phyloP scores from a whole-genome alignment of 1,140 invertebrate genomes.

The Heliconius nattereri region DNA sequence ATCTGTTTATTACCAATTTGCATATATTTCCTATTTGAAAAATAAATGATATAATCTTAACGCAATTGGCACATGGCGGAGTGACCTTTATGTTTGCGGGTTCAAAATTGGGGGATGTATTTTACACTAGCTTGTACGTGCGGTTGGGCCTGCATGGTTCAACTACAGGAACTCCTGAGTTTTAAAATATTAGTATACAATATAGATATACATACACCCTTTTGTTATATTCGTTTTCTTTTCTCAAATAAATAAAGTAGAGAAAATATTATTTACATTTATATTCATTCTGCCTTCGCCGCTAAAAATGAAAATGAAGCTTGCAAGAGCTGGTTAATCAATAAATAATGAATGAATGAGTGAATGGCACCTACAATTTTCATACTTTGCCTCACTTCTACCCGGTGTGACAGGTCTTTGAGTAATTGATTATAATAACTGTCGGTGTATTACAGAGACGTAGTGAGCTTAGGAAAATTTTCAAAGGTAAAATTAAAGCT shows the following conservation, averaged over 20 bases:
- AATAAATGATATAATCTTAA: neutral
- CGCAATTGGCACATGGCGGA: neutral
- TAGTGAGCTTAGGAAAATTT: neutral
- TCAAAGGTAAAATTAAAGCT: neutral
- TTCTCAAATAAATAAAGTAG: no score
- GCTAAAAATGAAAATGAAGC: neutral
- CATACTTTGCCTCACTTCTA: slow-evolving; percentile 1
- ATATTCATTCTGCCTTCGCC: neutral
- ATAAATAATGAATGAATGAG: slow-evolving; percentile 6
- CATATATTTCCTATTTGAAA: slow-evolving; percentile 11
- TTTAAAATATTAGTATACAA: no score
- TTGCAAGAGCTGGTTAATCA: neutral
- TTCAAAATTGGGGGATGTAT: no score
- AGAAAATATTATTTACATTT: no score
- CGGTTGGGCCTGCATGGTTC: no score
- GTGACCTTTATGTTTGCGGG: neutral
- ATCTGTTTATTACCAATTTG: slow-evolving; percentile 7
- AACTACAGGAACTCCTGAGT: no score
- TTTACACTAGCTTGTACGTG: no score
- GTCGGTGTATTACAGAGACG: neutral
- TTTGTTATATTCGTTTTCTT: no score
- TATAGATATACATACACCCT: no score
- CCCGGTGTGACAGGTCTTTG: neutral
- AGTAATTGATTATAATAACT: slow-evolving; percentile 13
- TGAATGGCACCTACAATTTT: neutral